Conservation (phyloP, 1,140 invertebrate species). For the Hyphantria cunea region DNA sequence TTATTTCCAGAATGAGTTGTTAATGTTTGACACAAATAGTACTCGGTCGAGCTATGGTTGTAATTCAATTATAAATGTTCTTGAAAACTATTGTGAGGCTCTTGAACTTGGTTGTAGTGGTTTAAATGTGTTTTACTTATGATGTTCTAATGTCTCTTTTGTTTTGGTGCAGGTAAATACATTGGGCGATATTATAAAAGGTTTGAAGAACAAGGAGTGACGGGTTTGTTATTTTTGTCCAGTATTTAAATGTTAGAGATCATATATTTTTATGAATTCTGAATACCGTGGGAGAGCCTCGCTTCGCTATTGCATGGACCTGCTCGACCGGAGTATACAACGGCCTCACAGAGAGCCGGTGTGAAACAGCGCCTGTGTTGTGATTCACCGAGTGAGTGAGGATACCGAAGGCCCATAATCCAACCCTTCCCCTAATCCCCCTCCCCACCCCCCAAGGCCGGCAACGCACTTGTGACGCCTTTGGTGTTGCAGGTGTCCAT, state of each 20-base stretch:
- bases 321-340: no score
- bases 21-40: constrained; percentile 41
- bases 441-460: no score
- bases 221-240: constrained; percentile 11
- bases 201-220: neutral
- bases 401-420: no score
- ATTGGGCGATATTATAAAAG: constrained; percentile 5
- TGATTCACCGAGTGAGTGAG: no score
- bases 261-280: neutral
- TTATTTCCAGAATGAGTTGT: constrained; percentile 42
- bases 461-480: no score
- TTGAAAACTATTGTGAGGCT: constrained; percentile 45
- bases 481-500: no score
- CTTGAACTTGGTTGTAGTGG: constrained; percentile 52
- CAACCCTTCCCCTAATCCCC: no score
- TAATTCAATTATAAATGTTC: constrained; percentile 45
- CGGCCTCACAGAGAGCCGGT: no score
- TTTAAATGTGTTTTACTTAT: constrained; percentile 32
- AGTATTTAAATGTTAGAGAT: neutral
- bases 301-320: no score
- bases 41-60: constrained; percentile 44
- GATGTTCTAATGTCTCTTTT: constrained; percentile 43
- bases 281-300: no score
- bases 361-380: no score
- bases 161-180: constrained; percentile 62